phyloP scores from a whole-genome alignment of 2,797 vertebrate species.

The Microchirus variegatus region DNA sequence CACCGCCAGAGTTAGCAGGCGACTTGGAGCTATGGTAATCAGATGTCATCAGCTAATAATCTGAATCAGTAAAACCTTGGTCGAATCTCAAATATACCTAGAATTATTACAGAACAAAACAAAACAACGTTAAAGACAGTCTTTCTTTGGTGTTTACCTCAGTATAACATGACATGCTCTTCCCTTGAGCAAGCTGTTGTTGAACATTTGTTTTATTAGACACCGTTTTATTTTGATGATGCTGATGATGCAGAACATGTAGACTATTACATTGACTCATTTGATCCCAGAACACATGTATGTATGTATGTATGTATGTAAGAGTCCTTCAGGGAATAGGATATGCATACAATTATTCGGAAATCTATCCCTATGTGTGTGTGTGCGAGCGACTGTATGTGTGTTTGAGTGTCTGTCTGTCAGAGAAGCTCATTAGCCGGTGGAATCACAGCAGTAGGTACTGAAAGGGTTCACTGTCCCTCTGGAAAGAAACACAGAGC shows the following conservation, averaged over 20 bases:
- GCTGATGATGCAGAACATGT: constrained; percentile 57
- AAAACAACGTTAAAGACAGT: not conserved
- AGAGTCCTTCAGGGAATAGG: constrained; percentile 39
- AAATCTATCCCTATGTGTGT: constrained; percentile 25
- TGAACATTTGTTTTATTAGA: constrained; percentile 70
- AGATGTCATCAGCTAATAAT: not conserved
- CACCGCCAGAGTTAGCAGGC: not conserved
- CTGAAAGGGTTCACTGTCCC: constrained; percentile 55
- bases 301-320: constrained; percentile 24
- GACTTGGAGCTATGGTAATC: not conserved
- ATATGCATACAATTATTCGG: constrained; percentile 34
- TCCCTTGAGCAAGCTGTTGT: constrained; percentile 57
- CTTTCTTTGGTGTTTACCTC: constrained; percentile 41
- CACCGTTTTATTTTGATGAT: constrained; percentile 43
- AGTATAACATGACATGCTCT: constrained; percentile 61
- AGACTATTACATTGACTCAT: constrained; percentile 22
- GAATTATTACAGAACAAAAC: too few relatives aligned
- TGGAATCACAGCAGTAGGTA: constrained; percentile 59
- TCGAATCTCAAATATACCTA: too few relatives aligned
- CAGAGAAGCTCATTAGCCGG: constrained; percentile 68
- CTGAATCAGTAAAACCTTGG: too few relatives aligned
- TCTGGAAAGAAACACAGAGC: constrained; percentile 46
- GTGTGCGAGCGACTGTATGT: not conserved
- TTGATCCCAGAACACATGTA: constrained; percentile 2
- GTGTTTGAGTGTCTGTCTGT: constrained; percentile 23